Conservation (phyloP, 2,888 invertebrate genomes). For the Antheraea assamensis region DNA sequence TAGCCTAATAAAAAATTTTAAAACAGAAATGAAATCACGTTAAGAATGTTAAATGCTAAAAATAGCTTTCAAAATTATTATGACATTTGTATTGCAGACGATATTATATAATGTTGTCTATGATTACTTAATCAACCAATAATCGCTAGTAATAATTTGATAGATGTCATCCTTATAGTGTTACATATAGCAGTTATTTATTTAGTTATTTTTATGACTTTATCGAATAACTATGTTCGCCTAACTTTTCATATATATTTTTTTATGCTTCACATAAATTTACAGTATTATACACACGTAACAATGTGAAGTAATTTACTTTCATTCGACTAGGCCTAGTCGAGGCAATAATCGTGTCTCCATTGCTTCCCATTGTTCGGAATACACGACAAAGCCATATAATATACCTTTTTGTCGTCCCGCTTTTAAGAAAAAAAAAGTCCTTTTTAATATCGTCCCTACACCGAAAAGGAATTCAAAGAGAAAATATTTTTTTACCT, state of each 20-base stretch:
- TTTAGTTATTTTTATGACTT: neutral
- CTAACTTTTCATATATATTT: neutral
- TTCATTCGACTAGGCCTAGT: conserved; percentile 32
- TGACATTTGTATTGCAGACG: no score
- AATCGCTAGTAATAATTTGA: no score
- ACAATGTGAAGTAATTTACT: conserved; percentile 38
- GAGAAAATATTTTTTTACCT: conserved; percentile 17
- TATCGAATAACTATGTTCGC: no score
- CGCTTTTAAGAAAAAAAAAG: conserved; percentile 33
- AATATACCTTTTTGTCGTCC: conserved; percentile 34
- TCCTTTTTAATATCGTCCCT: conserved; percentile 30
- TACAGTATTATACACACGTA: conserved; percentile 16
- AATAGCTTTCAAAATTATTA: no score
- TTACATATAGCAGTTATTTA: neutral
- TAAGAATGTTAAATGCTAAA: no score
- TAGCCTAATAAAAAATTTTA: no score
- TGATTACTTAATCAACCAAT: no score
- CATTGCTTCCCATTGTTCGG: conserved; percentile 38
- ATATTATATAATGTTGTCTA: no score
- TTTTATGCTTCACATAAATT: neutral
- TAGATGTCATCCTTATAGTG: no score
- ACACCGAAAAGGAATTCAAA: conserved; percentile 20
- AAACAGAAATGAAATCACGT: no score
- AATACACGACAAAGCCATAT: conserved; percentile 36
- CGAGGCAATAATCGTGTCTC: conserved; percentile 34